Evolutionary conservation across 2,113 vertebrate species (phyloP).

Genomic region (Heptranchias perlo): DNA sequence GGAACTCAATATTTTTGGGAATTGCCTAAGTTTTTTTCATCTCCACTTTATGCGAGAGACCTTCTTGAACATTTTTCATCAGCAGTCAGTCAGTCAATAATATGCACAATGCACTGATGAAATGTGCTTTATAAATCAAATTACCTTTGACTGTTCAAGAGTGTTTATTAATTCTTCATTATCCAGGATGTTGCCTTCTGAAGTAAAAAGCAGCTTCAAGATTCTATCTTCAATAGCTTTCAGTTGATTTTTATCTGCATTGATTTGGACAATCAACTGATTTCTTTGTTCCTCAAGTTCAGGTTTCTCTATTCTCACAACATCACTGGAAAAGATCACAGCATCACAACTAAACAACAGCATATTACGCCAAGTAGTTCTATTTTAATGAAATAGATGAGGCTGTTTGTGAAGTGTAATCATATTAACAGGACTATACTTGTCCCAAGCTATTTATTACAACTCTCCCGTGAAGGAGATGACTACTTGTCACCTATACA

Average conservation of each 20-base stretch:
- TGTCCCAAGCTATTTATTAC: neutral
- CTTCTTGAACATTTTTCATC: neutral
- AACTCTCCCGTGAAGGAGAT: neutral
- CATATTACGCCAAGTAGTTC: neutral
- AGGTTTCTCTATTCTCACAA: conserved; percentile 68
- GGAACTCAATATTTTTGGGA: neutral
- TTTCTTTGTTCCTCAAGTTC: conserved; percentile 69
- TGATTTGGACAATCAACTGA: conserved; percentile 65
- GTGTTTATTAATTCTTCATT: conserved; percentile 69
- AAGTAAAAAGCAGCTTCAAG: conserved; percentile 68
- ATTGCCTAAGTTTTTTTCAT: neutral
- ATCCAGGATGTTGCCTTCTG: conserved; percentile 69
- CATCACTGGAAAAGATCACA: conserved; percentile 54
- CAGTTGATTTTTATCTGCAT: conserved; percentile 68
- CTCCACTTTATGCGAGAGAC: neutral
- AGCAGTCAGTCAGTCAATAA: neutral
- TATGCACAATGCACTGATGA: neutral
- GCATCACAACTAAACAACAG: neutral
- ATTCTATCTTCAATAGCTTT: conserved; percentile 70
- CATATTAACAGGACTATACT: neutral
- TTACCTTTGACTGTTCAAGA: conserved; percentile 70
- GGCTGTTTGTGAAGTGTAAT: neutral
- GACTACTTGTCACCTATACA: neutral
- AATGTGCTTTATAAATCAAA: neutral
- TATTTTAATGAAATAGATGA: neutral